phyloP scores from a whole-genome alignment of 2,888 invertebrate genomes.

The Melolontha melolontha region DNA sequence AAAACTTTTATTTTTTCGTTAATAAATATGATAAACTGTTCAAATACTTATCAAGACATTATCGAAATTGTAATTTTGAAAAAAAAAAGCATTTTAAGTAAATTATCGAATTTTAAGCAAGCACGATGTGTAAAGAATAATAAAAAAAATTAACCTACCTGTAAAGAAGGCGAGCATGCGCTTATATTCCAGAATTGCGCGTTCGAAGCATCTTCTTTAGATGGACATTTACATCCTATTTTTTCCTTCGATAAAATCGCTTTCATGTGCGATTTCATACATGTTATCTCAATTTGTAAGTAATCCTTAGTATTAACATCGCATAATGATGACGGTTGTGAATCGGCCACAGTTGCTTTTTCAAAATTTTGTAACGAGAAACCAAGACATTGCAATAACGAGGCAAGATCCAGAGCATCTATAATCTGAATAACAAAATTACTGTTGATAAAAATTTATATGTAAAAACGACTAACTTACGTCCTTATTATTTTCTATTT shows the following conservation, averaged over 20 bases:
- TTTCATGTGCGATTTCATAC: slow-evolving; percentile 32
- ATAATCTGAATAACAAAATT: slow-evolving; percentile 3
- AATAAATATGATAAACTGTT: too few relatives aligned
- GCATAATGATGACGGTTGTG: slow-evolving; percentile 7
- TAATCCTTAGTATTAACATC: not conserved
- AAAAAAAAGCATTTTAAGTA: too few relatives aligned
- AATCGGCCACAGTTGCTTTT: not conserved
- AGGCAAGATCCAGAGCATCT: slow-evolving; percentile 14
- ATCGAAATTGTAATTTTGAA: too few relatives aligned
- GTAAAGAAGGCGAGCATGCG: slow-evolving; percentile 28
- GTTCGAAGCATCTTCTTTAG: slow-evolving; percentile 26
- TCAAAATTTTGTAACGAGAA: slow-evolving; percentile 27
- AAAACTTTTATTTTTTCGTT: too few relatives aligned
- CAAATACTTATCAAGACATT: too few relatives aligned
- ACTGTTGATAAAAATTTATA: too few relatives aligned
- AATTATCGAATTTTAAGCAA: too few relatives aligned
- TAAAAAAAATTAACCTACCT: slow-evolving; percentile 6
- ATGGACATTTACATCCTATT: slow-evolving; percentile 12
- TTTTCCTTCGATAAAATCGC: slow-evolving; percentile 28
- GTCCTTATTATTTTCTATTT: too few relatives aligned
- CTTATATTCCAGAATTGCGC: slow-evolving; percentile 39
- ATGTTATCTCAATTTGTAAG: slow-evolving; percentile 28
- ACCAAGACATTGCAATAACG: slow-evolving; percentile 28
- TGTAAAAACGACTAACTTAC: too few relatives aligned
- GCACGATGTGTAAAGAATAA: too few relatives aligned